Percentiles rank a stretch among this genome's conserved stretches.
phyloP scores from a whole-genome alignment of 2,797 vertebrate genomes.

The Malurus leucopterus region DNA sequence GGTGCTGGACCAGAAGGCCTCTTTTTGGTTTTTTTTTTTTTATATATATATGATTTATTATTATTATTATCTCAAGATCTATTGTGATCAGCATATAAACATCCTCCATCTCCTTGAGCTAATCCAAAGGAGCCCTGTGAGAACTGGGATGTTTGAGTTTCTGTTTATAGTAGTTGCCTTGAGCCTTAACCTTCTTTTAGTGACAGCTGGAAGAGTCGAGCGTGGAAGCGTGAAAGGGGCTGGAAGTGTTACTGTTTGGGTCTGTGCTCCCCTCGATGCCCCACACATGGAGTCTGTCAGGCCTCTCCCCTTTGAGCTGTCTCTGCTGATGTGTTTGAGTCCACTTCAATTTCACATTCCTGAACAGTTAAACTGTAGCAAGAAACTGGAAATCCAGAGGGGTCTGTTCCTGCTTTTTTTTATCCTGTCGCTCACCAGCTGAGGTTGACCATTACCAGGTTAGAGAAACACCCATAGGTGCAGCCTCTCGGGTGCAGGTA shows the following conservation, averaged over 20 bases:
- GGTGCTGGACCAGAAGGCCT: constrained; percentile 57
- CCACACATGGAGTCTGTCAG: neutral
- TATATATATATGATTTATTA: constrained; percentile 40
- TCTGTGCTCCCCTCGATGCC: neutral
- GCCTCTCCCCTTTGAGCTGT: neutral
- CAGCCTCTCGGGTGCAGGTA: neutral
- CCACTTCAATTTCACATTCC: constrained; percentile 60
- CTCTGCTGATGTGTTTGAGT: constrained; percentile 26
- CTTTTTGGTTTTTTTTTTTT: neutral
- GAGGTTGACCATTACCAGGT: constrained; percentile 1
- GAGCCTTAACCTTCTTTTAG: constrained; percentile 52
- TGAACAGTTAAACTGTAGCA: constrained; percentile 27
- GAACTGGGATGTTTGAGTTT: constrained; percentile 25
- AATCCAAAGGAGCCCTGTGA: constrained; percentile 24
- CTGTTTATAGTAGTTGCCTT: constrained; percentile 33
- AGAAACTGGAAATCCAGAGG: constrained; percentile 56
- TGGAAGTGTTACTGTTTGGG: neutral
- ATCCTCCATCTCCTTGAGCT: constrained; percentile 20
- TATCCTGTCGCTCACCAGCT: neutral
- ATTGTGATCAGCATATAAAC: constrained; percentile 26
- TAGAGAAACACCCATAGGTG: accelerated
- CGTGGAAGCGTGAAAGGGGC: neutral
- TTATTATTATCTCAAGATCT: constrained; percentile 40
- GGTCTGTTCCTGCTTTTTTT: neutral
- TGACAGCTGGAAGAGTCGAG: constrained; percentile 6